A percentile compares a stretch with the other conserved stretches of the same genome.
Evolutionary conservation across 2,888 invertebrate genomes (phyloP).

Genomic region (Anticlea derivata): DNA sequence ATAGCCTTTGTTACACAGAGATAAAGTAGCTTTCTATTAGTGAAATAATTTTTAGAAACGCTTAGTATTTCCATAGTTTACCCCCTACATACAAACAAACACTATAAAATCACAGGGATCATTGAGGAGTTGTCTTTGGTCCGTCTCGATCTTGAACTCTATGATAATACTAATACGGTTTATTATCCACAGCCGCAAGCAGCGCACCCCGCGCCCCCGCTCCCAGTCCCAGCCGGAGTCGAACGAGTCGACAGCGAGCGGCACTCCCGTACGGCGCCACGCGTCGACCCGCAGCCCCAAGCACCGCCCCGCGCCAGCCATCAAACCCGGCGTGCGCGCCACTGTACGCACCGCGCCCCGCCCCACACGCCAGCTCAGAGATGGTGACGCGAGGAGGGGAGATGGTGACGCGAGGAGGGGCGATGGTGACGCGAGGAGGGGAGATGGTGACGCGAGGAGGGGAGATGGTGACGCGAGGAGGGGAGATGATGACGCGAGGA

Average conservation of each 20-base stretch:
- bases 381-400: constrained; percentile 2
- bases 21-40: too few relatives aligned
- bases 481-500: constrained; percentile 3
- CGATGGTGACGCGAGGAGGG: neutral
- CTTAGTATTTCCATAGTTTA: too few relatives aligned
- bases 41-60: too few relatives aligned
- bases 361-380: neutral
- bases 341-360: constrained; percentile 21
- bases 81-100: too few relatives aligned
- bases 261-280: constrained; percentile 50
- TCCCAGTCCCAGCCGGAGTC: constrained; percentile 72
- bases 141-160: too few relatives aligned
- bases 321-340: constrained; percentile 34
- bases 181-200: constrained; percentile 43
- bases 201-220: constrained; percentile 52
- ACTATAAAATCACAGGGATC: too few relatives aligned
- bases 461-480: constrained; percentile 5
- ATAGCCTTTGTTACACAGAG: too few relatives aligned
- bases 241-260: constrained; percentile 48
- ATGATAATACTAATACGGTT: constrained; percentile 2
- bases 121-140: too few relatives aligned
- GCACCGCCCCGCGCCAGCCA: constrained; percentile 32
- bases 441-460: neutral
- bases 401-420: neutral
- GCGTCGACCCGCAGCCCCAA: constrained; percentile 60